Base-by-base conservation (phyloP, 2,797 vertebrate species). In the Spinus olivaceus region DNA sequence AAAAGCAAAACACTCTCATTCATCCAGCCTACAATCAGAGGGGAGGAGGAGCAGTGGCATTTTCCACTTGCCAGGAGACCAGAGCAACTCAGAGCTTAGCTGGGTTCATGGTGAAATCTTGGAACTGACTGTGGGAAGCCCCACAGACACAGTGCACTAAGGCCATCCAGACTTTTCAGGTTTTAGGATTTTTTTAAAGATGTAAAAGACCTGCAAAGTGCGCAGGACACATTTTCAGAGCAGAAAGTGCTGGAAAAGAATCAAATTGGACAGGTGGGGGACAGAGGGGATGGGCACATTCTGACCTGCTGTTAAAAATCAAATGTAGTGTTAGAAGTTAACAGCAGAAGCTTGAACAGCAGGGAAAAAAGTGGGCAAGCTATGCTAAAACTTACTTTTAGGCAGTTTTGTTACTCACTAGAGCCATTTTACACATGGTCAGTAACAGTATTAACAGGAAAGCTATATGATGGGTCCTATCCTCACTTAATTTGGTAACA, bases 81-180 rank as follows among this genome's bases (percentile, higher is more conserved):
- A 28, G 27, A 3, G 7, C 1, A 4, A 35, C 19, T 21, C 28
- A 42, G 28, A 32, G 37, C 7, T 72, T 1, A 2, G 57, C 13
- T 33, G 23, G 12, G 9, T 12, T 63, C 69, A 25, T 0, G 1
- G 21, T 1, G 1, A 69, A 79, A 10, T 12, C 12, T n/a, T 46
- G 17, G 41, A 25, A 39, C 8, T 41, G 39, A 16, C 39, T 41
- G 39, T 30, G 33, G 32, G n/a, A 23, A 80, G 22, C 7, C 42
- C 10, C 32, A 50, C 7, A 69, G 18, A 22, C 14, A 53, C 10
- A 9, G 3, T 8, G 30, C 8, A 11, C 33, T 53, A 28, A 0
- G 2, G 19, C 16, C 66, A 66, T 32, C 12, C 46, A 25, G 65
- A 49, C 6, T 28, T 42, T 19, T 7, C 13, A 41, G 8, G n/a